phyloP scores from a whole-genome alignment of 1,140 invertebrate genomes.

The Diorhabda carinulata region DNA sequence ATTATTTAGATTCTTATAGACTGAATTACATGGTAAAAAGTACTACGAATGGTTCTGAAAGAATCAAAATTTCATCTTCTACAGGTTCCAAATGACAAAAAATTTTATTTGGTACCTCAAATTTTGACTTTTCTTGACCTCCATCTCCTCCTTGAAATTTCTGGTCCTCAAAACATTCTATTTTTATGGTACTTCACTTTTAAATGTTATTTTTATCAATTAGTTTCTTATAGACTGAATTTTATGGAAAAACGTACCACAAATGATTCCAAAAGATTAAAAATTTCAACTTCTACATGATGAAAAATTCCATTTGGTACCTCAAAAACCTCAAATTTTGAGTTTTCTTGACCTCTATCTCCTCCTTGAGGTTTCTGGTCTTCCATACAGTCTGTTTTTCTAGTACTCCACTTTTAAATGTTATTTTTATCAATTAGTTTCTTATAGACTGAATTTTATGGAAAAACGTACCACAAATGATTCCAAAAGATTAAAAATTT shows the following conservation, averaged over 20 bases:
- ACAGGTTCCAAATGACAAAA: no score
- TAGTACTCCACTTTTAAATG: neutral
- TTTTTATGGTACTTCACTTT: constrained; percentile 9
- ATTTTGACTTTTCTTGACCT: no score
- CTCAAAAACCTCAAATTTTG: no score
- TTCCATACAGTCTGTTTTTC: constrained; percentile 8
- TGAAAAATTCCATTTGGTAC: no score
- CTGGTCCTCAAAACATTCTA: neutral
- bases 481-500: constrained; percentile 53
- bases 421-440: neutral
- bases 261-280: constrained; percentile 61
- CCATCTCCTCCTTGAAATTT: no score
- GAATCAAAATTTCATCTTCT: constrained; percentile 49
- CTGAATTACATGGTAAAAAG: constrained; percentile 73
- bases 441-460: constrained; percentile 69
- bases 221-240: constrained; percentile 58
- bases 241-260: constrained; percentile 86
- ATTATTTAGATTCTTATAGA: constrained; percentile 52
- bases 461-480: constrained; percentile 84
- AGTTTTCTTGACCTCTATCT: no score
- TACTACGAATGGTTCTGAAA: constrained; percentile 76
- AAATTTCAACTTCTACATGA: constrained; percentile 45
- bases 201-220: neutral
- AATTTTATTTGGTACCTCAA: no score
- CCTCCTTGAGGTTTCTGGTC: no score